phyloP scores from a whole-genome alignment of 2,113 vertebrate genomes.

The Progne subis region DNA sequence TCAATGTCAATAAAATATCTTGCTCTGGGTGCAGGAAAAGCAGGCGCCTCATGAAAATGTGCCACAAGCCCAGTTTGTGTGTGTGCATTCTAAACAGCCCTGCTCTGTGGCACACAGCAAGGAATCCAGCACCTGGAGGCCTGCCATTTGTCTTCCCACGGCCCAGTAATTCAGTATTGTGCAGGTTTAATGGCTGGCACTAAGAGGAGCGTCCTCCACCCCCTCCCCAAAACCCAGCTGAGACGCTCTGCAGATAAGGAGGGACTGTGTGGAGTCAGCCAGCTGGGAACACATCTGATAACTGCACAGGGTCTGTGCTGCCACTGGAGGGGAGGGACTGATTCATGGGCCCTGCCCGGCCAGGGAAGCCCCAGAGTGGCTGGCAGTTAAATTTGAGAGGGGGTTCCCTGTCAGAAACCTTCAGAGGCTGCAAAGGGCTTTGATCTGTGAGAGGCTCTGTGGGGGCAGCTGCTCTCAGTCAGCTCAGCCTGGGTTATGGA shows the following conservation, averaged over 20 bases:
- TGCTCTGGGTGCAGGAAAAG: background rate
- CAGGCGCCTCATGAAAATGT: background rate
- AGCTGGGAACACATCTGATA: background rate
- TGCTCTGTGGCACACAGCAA: background rate
- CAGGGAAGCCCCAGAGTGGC: background rate
- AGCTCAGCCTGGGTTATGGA: background rate
- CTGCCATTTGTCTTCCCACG: background rate
- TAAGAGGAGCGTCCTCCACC: background rate
- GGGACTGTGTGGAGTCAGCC: background rate
- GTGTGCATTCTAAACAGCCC: background rate
- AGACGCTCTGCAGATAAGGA: conserved; percentile 3
- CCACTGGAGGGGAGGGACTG: background rate
- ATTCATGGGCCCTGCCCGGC: background rate
- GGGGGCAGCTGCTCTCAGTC: background rate
- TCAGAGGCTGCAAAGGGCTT: background rate
- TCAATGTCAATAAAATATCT: background rate
- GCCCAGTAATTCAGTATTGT: background rate
- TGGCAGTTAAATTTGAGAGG: background rate
- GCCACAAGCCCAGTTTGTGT: background rate
- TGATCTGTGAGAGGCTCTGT: background rate
- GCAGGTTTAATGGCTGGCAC: background rate
- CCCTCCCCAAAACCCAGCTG: background rate
- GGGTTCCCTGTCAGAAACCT: background rate
- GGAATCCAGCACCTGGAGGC: conserved; percentile 21
- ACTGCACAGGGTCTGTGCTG: background rate